These are phyloP conservation scores for Malthinus flaveolus DNA, from an alignment of 2,888 invertebrate species.

Conservation along the genomic window DNA sequence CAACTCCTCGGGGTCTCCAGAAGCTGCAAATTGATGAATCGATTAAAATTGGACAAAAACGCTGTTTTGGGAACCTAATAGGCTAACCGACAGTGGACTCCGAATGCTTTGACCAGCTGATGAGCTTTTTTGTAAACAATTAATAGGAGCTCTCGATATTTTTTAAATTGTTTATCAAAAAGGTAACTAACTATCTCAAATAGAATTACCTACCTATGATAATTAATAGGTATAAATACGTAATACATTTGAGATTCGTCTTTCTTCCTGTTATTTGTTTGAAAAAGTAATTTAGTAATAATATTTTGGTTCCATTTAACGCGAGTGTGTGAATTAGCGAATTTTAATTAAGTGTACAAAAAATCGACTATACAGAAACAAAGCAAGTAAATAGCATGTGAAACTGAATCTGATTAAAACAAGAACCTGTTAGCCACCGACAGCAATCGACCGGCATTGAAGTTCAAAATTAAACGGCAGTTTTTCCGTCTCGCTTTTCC, in stretches of 20 bases:
- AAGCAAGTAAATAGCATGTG: slow-evolving; percentile 42
- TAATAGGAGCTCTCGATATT: no score
- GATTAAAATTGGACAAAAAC: no score
- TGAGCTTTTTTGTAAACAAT: no score
- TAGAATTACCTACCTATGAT: no score
- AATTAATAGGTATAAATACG: no score
- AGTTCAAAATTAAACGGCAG: slow-evolving; percentile 10
- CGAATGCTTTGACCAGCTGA: no score
- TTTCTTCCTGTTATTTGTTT: not conserved
- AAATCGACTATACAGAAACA: slow-evolving; percentile 34
- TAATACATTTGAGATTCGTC: not conserved
- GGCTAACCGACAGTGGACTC: no score
- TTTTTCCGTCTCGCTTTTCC: slow-evolving; percentile 16
- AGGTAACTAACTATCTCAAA: no score
- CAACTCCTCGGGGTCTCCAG: no score
- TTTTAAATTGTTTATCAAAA: no score
- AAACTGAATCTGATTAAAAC: slow-evolving; percentile 44
- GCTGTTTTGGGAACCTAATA: no score
- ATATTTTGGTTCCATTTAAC: not conserved
- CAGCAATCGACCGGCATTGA: slow-evolving; percentile 24
- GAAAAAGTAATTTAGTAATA: not conserved
- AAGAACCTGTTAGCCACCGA: slow-evolving; percentile 43
- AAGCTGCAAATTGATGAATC: no score
- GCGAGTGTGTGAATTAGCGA: not conserved
- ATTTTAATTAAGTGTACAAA: slow-evolving; percentile 3